Conservation (phyloP, 2,888 invertebrate species). For the Tillus elongatus region DNA sequence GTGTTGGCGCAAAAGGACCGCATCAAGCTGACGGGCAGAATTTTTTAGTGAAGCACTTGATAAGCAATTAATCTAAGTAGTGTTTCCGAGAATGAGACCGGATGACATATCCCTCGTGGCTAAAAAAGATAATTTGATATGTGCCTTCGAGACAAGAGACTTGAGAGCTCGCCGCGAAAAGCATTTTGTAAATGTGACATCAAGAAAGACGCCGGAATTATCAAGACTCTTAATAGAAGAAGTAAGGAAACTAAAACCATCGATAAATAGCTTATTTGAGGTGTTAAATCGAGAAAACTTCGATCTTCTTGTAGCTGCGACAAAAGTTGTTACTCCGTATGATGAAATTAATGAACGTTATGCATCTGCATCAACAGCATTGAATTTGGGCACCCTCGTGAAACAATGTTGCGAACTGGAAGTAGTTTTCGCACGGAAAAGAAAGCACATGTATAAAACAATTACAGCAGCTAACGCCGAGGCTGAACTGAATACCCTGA, state of each 20-base stretch:
- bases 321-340: slow-evolving; percentile 12
- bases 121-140: slow-evolving; percentile 18
- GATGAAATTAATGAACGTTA: slow-evolving; percentile 11
- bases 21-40: too few relatives aligned
- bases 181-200: slow-evolving; percentile 15
- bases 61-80: slow-evolving; percentile 5
- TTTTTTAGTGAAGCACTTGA: slow-evolving; percentile 3
- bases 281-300: slow-evolving; percentile 15
- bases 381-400: too few relatives aligned
- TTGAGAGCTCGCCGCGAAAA: slow-evolving; percentile 18
- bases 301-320: slow-evolving; percentile 11
- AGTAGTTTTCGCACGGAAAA: slow-evolving; percentile 12
- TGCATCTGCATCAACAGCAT: too few relatives aligned
- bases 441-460: slow-evolving; percentile 12
- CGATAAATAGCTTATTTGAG: slow-evolving; percentile 13
- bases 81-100: slow-evolving; percentile 16
- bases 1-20: too few relatives aligned
- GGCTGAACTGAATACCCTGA: slow-evolving; percentile 20
- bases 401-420: slow-evolving; percentile 5
- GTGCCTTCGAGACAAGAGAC: slow-evolving; percentile 18
- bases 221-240: slow-evolving; percentile 17
- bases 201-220: slow-evolving; percentile 17
- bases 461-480: slow-evolving; percentile 16
- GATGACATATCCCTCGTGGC: slow-evolving; percentile 18
- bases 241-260: slow-evolving; percentile 12